A percentile compares a stretch with the other conserved stretches of the same genome.
These are phyloP conservation scores for Chloroceryle inda DNA, from an alignment of 2,797 vertebrate species.

Conservation along the genomic window DNA sequence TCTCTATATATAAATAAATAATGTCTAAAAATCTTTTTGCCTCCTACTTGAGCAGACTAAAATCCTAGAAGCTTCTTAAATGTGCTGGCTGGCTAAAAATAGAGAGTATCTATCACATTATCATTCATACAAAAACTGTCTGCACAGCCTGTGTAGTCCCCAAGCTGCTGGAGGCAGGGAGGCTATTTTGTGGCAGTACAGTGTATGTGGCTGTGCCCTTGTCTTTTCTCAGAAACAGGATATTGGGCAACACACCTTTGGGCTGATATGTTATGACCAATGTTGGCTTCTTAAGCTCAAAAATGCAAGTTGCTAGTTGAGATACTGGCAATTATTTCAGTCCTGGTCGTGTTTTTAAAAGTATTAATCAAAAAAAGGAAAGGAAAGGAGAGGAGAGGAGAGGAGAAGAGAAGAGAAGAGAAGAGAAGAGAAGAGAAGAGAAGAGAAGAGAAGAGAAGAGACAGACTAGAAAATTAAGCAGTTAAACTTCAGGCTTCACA, in stretches of 20 bases:
- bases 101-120: constrained; percentile 61
- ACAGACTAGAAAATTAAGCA: not conserved
- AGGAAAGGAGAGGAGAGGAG: too few species aligned
- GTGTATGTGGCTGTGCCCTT: not conserved
- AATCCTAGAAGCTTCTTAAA: constrained; percentile 56
- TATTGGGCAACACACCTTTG: not conserved
- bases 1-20: constrained; percentile 51
- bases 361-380: not conserved
- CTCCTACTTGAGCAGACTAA: constrained; percentile 39
- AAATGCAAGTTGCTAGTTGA: not conserved
- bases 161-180: not conserved
- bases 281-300: not conserved
- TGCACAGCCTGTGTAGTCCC: constrained; percentile 2
- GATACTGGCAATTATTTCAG: not conserved
- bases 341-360: not conserved
- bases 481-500: not conserved
- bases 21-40: constrained; percentile 28
- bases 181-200: not conserved
- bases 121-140: constrained; percentile 61
- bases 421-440: too few species aligned
- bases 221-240: not conserved
- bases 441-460: too few species aligned
- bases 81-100: constrained; percentile 60
- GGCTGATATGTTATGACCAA: not conserved
- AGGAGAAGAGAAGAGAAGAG: too few species aligned